Evolutionary conservation across 2,888 invertebrate species (phyloP).

Genomic region (Parnassius orleans): DNA sequence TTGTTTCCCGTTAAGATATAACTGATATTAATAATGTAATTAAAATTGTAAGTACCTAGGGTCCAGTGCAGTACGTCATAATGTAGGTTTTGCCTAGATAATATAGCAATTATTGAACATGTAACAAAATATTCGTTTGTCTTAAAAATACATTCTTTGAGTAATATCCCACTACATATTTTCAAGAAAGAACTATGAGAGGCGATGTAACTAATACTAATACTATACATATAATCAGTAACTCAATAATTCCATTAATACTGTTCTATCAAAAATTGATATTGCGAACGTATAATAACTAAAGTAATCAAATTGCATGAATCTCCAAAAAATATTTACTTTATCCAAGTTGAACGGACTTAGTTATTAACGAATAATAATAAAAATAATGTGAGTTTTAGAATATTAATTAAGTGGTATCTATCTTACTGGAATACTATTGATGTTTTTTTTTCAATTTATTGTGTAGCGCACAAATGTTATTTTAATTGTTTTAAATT

Average conservation of each 20-base stretch:
- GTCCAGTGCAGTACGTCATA: slow-evolving; percentile 48
- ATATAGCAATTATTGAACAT: slow-evolving; percentile 34
- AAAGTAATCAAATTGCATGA: too few species aligned
- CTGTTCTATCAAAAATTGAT: background rate
- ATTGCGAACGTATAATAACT: too few species aligned
- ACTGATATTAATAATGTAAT: slow-evolving; percentile 19
- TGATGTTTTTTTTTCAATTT: too few species aligned
- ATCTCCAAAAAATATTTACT: too few species aligned
- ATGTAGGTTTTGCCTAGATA: slow-evolving; percentile 47
- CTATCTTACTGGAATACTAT: too few species aligned
- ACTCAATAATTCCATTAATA: background rate
- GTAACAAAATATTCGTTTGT: background rate
- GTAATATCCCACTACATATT: background rate
- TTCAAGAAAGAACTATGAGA: too few species aligned
- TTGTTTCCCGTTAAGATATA: slow-evolving; percentile 25
- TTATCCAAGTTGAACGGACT: too few species aligned
- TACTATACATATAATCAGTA: background rate
- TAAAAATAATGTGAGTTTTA: too few species aligned
- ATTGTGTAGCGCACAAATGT: too few species aligned
- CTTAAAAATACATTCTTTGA: background rate
- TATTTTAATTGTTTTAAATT: too few species aligned
- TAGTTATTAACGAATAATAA: too few species aligned
- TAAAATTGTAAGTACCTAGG: slow-evolving; percentile 50
- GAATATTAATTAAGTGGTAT: too few species aligned
- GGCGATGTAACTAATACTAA: background rate